Evolutionary conservation across 2,113 vertebrate species (phyloP).

Genomic region (Burhinus oedicnemus): DNA sequence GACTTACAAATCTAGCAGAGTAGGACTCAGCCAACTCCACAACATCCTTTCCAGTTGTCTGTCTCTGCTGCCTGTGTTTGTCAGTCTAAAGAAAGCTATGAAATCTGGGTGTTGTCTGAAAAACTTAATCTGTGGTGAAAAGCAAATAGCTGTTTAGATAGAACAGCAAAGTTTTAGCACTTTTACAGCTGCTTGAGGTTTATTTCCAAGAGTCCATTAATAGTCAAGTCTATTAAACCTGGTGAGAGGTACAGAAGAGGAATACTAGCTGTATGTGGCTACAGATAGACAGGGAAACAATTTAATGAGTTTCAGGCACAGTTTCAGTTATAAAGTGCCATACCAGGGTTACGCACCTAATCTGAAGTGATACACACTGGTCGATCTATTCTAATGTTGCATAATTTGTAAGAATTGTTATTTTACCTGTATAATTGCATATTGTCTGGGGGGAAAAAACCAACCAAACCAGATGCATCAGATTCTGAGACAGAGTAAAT

Average conservation of each 20-base stretch:
- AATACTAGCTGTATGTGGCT: not conserved
- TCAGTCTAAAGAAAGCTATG: not conserved
- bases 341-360: not conserved
- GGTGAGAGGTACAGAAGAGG: not conserved
- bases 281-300: not conserved
- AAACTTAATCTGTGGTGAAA: not conserved
- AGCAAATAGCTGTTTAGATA: not conserved
- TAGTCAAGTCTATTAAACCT: not conserved
- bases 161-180: not conserved
- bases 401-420: not conserved
- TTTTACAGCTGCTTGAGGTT: not conserved
- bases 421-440: not conserved
- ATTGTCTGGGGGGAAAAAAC: not conserved
- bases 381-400: not conserved
- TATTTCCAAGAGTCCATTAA: not conserved
- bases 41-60: not conserved
- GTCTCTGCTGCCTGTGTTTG: not conserved
- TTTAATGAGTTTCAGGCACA: not conserved
- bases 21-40: not conserved
- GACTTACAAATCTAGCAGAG: not conserved
- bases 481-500: not conserved
- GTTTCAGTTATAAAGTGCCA: not conserved
- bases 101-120: not conserved
- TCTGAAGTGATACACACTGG: not conserved
- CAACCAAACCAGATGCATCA: not conserved